phyloP scores from a whole-genome alignment of 2,888 invertebrate genomes.

The Suillia variegata region DNA sequence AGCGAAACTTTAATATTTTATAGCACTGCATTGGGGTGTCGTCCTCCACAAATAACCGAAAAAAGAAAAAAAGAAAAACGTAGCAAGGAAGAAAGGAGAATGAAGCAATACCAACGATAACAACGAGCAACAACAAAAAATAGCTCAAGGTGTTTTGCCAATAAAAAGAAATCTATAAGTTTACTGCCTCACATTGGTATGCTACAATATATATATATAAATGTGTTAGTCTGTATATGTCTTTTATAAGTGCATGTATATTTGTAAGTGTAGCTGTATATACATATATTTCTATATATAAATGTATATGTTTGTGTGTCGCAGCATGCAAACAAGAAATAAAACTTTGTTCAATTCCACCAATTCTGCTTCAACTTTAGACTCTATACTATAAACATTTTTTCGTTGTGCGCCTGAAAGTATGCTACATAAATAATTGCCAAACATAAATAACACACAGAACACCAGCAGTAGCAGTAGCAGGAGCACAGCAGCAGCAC shows the following conservation, averaged over 20 bases:
- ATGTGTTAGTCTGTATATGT: not conserved
- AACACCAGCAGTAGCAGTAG: not conserved
- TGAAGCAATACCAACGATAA: not conserved
- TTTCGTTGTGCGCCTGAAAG: slow-evolving; percentile 11
- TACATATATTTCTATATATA: not conserved
- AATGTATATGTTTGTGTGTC: not conserved
- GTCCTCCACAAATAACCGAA: not conserved
- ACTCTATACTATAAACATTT: slow-evolving; percentile 5
- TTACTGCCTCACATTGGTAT: not conserved
- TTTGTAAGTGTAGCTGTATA: not conserved
- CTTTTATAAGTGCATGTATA: not conserved
- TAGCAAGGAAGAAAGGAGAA: too few relatives aligned
- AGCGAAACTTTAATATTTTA: not conserved
- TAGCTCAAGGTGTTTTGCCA: slow-evolving; percentile 6
- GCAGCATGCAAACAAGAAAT: not conserved
- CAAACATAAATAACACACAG: not conserved
- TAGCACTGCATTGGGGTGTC: not conserved
- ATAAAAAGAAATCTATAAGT: not conserved
- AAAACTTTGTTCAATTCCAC: slow-evolving; percentile 8
- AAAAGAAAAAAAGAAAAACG: not conserved
- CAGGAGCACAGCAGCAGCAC: not conserved
- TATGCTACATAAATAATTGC: slow-evolving; percentile 10
- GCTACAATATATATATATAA: too few relatives aligned
- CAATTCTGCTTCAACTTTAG: slow-evolving; percentile 3
- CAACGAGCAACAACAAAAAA: not conserved